A percentile compares a stretch with the other conserved stretches of the same genome.
Conservation (phyloP, 2,888 invertebrate genomes). For the Lottia scabra region DNA sequence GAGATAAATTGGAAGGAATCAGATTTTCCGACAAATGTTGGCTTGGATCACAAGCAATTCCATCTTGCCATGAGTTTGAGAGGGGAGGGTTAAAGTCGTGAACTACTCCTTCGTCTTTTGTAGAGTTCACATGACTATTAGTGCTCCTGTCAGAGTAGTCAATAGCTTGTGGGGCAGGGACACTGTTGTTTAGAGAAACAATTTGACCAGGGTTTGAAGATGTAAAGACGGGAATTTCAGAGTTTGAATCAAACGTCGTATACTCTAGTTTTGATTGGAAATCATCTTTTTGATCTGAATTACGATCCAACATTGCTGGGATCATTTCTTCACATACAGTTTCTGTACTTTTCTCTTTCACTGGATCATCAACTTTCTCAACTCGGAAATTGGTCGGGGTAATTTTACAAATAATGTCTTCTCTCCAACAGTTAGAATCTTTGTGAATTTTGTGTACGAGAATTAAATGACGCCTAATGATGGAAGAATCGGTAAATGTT, state of each 20-base stretch:
- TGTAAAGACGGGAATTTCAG: neutral
- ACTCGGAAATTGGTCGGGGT: conserved; percentile 29
- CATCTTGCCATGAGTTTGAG: too few species aligned
- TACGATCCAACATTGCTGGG: neutral
- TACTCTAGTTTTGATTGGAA: neutral
- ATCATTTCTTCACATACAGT: neutral
- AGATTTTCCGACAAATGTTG: too few species aligned
- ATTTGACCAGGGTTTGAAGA: neutral
- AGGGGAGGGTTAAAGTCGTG: too few species aligned
- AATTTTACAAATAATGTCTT: conserved; percentile 42
- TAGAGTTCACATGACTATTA: too few species aligned
- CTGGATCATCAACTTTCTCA: conserved; percentile 20
- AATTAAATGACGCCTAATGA: conserved; percentile 52
- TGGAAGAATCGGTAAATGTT: conserved; percentile 61
- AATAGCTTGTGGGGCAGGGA: neutral
- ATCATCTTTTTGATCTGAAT: neutral
- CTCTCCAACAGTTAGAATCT: conserved; percentile 47
- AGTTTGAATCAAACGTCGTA: neutral
- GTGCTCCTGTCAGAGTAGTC: neutral
- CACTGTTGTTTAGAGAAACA: too few species aligned
- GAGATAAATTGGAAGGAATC: too few species aligned
- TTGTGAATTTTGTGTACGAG: conserved; percentile 55
- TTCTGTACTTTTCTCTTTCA: conserved; percentile 12
- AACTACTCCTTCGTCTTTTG: too few species aligned
- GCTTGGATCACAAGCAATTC: too few species aligned